Conservation (phyloP, 2,113 vertebrate genomes). For the Chunga burmeisteri region DNA sequence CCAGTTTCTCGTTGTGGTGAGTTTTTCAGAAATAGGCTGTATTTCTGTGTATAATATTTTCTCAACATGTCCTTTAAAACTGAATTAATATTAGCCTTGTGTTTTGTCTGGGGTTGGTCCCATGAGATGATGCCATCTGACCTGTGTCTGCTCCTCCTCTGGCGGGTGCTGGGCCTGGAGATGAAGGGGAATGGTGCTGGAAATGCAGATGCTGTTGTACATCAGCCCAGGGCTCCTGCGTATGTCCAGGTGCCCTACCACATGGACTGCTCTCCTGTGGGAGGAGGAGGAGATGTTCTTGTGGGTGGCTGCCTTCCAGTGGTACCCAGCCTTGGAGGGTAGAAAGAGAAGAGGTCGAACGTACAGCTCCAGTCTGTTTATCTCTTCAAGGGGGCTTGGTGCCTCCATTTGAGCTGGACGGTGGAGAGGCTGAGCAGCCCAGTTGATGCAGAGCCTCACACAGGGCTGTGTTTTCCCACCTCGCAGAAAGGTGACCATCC, state of each 20-base stretch:
- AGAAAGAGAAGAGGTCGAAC: not conserved
- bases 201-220: not conserved
- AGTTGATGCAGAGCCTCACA: not conserved
- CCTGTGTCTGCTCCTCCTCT: not conserved
- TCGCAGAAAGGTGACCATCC: not conserved
- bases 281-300: not conserved
- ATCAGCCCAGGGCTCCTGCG: fast-evolving
- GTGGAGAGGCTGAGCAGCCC: not conserved
- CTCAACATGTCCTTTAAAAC: not conserved
- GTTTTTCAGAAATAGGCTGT: not conserved
- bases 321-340: not conserved
- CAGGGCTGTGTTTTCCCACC: not conserved
- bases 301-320: not conserved
- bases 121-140: not conserved
- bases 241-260: not conserved
- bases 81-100: not conserved
- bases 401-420: not conserved
- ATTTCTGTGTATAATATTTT: not conserved
- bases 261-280: not conserved
- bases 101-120: not conserved
- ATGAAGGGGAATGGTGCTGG: not conserved
- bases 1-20: not conserved
- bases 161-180: not conserved
- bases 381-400: not conserved
- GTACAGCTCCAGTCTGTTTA: not conserved